phyloP scores from a whole-genome alignment of 2,113 vertebrate genomes.

The Gnathonemus echidnorhynchus region DNA sequence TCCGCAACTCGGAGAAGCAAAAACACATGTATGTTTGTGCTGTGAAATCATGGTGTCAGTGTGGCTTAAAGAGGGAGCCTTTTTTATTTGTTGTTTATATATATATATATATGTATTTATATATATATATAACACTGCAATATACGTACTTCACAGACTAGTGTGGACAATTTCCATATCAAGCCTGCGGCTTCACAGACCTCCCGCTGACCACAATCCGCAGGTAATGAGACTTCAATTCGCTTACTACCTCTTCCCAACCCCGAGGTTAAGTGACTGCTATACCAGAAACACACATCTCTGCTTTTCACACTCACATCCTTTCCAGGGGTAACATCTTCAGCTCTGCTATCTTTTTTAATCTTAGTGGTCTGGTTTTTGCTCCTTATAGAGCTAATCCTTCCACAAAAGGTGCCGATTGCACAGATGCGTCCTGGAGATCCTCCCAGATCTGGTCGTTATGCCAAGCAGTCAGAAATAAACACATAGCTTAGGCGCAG shows the following conservation, averaged over 20 bases:
- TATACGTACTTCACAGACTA: not conserved
- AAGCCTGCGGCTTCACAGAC: not conserved
- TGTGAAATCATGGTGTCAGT: not conserved
- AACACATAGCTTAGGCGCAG: not conserved
- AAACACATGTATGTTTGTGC: not conserved
- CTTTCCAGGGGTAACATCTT: not conserved
- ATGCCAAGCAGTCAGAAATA: not conserved
- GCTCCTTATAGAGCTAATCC: not conserved
- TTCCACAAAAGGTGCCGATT: not conserved
- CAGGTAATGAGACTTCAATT: not conserved
- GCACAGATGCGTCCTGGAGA: not conserved
- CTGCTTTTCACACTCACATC: not conserved
- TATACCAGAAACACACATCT: not conserved
- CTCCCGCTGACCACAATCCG: conserved; percentile 5
- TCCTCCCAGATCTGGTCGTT: not conserved
- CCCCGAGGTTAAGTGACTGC: not conserved
- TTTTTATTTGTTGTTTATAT: not conserved
- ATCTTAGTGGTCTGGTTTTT: not conserved
- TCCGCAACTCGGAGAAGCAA: not conserved
- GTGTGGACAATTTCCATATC: conserved; percentile 11
- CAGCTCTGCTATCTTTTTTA: not conserved
- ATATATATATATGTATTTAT: not conserved
- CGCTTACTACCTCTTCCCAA: not conserved
- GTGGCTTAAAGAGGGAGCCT: not conserved
- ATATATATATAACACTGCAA: not conserved